These are phyloP conservation scores for Anguilla pacifica DNA, from an alignment of 2,797 vertebrate species.

Conservation along the genomic window DNA sequence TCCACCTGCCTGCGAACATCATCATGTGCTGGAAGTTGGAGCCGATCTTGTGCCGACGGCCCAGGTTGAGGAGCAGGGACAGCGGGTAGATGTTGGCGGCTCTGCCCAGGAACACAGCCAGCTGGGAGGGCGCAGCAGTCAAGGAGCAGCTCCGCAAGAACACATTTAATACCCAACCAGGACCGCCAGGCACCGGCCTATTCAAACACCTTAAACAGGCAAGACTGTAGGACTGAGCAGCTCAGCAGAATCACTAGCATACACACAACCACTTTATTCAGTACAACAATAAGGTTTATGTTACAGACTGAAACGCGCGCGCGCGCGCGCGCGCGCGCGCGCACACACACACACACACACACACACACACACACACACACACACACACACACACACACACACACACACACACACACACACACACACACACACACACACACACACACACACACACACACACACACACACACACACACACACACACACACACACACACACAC, in stretches of 20 bases:
- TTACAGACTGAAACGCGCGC: neutral
- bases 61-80: constrained; percentile 92
- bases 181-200: neutral
- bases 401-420: neutral
- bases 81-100: constrained; percentile 97
- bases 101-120: constrained; percentile 93
- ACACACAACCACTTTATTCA: neutral
- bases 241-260: neutral
- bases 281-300: neutral
- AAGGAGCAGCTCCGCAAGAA: constrained; percentile 52
- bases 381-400: neutral
- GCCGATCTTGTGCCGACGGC: constrained; percentile 90
- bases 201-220: neutral
- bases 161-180: neutral
- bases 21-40: constrained; percentile 98
- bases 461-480: neutral
- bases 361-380: neutral
- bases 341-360: neutral
- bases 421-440: neutral
- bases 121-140: constrained; percentile 66
- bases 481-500: neutral
- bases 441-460: neutral
- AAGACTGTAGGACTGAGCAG: neutral
- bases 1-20: constrained; percentile 92
- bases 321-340: neutral